Conservation (phyloP, 2,888 invertebrate genomes). For the Choristoneura rosaceana region DNA sequence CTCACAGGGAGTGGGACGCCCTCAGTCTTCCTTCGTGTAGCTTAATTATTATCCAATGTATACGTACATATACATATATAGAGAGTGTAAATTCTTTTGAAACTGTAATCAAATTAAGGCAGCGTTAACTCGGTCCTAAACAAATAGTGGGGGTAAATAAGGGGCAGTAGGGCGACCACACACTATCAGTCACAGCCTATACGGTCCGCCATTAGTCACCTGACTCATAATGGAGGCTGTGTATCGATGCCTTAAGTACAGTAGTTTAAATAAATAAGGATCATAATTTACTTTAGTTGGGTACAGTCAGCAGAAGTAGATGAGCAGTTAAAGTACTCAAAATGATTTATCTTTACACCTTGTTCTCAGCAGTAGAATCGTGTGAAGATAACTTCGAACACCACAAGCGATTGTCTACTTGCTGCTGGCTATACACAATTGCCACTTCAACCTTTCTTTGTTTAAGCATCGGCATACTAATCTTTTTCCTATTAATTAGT, state of each 20-base stretch:
- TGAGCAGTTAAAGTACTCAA: too few species aligned
- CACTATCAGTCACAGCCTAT: constrained; percentile 38
- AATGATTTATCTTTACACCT: too few species aligned
- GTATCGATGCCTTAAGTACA: background rate
- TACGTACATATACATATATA: too few species aligned
- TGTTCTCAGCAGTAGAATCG: too few species aligned
- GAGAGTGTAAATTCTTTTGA: constrained; percentile 38
- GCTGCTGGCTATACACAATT: too few species aligned
- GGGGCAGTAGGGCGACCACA: constrained; percentile 39
- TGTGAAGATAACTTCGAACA: too few species aligned
- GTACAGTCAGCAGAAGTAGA: too few species aligned
- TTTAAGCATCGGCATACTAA: too few species aligned
- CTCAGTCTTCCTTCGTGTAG: background rate
- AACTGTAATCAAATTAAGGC: constrained; percentile 43
- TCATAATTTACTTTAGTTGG: background rate
- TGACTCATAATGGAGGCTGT: constrained; percentile 24
- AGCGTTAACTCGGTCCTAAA: constrained; percentile 39
- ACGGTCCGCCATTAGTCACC: constrained; percentile 33
- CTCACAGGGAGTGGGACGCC: too few species aligned
- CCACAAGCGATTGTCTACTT: too few species aligned
- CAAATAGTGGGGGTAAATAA: constrained; percentile 38
- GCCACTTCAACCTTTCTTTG: too few species aligned
- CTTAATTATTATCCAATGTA: constrained; percentile 21
- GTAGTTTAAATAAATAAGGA: constrained; percentile 1
- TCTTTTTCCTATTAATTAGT: too few species aligned